These are phyloP conservation scores for Geophilus truncorum DNA, from an alignment of 2,888 invertebrate genomes.

Conservation along the genomic window DNA sequence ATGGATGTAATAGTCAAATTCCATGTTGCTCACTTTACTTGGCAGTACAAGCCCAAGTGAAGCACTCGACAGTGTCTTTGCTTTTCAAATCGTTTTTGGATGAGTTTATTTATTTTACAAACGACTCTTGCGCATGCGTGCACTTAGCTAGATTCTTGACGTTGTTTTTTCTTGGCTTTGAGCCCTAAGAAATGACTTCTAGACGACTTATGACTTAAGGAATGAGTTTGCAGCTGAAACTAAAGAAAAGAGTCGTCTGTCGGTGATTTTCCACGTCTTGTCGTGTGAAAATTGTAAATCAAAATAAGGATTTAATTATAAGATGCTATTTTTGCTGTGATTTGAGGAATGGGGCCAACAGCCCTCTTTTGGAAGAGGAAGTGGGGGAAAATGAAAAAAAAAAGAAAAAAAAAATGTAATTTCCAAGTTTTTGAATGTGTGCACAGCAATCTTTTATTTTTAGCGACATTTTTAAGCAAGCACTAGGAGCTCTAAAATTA, in stretches of 20 bases:
- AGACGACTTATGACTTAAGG: background rate
- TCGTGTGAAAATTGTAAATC: background rate
- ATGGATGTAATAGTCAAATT: conserved; percentile 34
- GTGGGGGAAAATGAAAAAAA: no score
- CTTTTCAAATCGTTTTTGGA: background rate
- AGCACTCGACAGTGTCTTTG: background rate
- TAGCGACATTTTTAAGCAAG: conserved; percentile 22
- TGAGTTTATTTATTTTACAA: background rate
- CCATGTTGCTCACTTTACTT: background rate
- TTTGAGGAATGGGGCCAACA: background rate
- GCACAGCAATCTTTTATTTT: conserved; percentile 7
- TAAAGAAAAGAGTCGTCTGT: background rate
- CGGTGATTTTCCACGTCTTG: background rate
- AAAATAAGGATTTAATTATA: background rate
- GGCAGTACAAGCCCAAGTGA: background rate
- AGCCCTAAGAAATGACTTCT: background rate
- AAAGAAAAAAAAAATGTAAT: background rate
- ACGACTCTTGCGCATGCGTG: background rate
- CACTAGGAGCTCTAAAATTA: conserved; percentile 10
- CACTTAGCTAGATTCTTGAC: no score
- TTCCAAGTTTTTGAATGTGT: background rate
- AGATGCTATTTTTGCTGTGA: background rate
- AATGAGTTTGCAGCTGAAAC: background rate
- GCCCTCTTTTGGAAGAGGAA: background rate
- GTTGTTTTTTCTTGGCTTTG: background rate